Conservation (phyloP, 2,113 vertebrate species). For the Phalacrocorax brasilianus region DNA sequence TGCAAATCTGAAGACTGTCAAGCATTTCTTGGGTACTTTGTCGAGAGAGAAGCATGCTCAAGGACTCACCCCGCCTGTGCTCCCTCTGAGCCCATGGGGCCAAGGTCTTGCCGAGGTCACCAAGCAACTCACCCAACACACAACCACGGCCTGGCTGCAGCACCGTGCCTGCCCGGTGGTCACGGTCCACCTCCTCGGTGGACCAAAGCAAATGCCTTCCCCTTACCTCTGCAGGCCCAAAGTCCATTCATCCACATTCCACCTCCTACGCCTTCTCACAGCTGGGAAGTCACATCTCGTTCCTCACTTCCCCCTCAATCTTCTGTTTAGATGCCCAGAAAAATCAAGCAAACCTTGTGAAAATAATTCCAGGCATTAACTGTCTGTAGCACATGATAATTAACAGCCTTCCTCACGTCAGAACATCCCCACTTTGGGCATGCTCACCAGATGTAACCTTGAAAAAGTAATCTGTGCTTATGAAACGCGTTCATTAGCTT, state of each 20-base stretch:
- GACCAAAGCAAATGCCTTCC: not conserved
- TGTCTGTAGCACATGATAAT: not conserved
- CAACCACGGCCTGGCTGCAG: not conserved
- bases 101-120: accelerated
- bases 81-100: no score
- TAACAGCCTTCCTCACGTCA: not conserved
- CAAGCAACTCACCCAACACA: accelerated
- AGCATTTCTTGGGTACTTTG: not conserved
- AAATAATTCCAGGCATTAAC: not conserved
- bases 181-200: not conserved
- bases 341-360: not conserved
- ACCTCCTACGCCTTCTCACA: not conserved
- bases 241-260: not conserved
- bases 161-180: accelerated
- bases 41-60: not conserved
- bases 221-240: not conserved
- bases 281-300: not conserved
- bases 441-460: not conserved
- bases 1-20: not conserved
- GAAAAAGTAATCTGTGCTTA: not conserved
- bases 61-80: accelerated
- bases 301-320: not conserved
- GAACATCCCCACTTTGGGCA: not conserved
- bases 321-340: not conserved
- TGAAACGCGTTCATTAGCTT: not conserved